These are phyloP conservation scores for Lutraria rhynchaena DNA, from an alignment of 1,140 invertebrate genomes.

Conservation along the genomic window DNA sequence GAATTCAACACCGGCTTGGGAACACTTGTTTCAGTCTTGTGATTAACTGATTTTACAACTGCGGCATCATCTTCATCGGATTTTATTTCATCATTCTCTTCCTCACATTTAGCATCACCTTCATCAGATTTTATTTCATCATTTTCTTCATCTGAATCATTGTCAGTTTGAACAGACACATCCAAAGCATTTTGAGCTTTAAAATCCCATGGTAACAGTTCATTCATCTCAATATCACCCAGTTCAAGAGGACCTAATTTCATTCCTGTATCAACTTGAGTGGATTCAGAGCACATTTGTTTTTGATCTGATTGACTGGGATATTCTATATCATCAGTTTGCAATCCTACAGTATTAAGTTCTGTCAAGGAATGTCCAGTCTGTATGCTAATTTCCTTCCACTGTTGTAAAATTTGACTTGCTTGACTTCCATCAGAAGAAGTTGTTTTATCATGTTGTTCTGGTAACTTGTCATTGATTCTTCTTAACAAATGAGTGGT, in stretches of 20 bases:
- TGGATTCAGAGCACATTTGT: constrained; percentile 21
- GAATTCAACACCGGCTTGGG: background rate
- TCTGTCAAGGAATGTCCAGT: constrained; percentile 66
- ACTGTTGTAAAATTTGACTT: constrained; percentile 36
- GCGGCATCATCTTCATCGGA: background rate
- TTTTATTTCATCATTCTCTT: background rate
- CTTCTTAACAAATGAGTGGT: constrained; percentile 65
- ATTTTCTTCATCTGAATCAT: background rate
- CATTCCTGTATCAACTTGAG: constrained; percentile 24
- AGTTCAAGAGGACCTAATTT: constrained; percentile 19
- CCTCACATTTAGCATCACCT: background rate
- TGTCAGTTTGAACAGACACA: constrained; percentile 57
- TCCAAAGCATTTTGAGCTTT: constrained; percentile 25
- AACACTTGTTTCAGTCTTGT: background rate
- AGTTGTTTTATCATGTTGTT: constrained; percentile 11
- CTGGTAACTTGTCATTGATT: constrained; percentile 62
- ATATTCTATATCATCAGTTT: constrained; percentile 62
- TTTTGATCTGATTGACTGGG: background rate
- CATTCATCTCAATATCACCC: constrained; percentile 34
- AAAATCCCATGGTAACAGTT: constrained; percentile 18
- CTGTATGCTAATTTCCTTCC: constrained; percentile 64
- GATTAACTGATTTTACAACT: too few species aligned
- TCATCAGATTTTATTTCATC: background rate
- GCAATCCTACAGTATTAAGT: constrained; percentile 56
- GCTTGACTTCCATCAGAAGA: constrained; percentile 43